phyloP scores from a whole-genome alignment of 2,888 invertebrate species.

The Agriotes lineatus region DNA sequence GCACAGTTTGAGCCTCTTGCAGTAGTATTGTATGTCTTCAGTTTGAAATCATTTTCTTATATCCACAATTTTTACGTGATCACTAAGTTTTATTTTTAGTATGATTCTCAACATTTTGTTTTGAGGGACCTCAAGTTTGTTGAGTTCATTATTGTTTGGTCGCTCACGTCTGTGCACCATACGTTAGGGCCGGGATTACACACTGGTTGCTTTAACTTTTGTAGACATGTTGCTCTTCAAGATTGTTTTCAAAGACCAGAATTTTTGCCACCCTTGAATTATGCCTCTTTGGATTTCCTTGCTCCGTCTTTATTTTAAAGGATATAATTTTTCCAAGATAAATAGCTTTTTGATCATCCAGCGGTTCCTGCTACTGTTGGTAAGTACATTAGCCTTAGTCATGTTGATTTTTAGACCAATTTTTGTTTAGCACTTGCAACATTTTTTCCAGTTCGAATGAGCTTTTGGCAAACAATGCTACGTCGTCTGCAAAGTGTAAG shows the following conservation, averaged over 20 bases:
- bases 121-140: neutral
- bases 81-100: conserved; percentile 6
- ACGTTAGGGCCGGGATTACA: neutral
- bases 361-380: neutral
- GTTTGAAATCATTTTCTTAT: neutral
- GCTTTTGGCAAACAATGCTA: neutral
- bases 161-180: neutral
- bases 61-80: neutral
- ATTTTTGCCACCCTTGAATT: conserved; percentile 4
- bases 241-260: conserved; percentile 2
- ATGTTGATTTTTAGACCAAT: neutral
- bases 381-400: neutral
- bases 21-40: neutral
- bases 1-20: too few species aligned
- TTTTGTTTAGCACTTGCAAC: neutral
- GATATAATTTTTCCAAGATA: conserved; percentile 4
- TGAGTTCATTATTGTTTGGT: conserved; percentile 5
- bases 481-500: neutral
- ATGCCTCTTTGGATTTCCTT: neutral
- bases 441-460: neutral
- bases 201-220: neutral
- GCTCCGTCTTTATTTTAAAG: conserved; percentile 4
- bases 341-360: neutral
- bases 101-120: neutral
- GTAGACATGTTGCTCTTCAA: neutral